Conservation (phyloP, 2,888 invertebrate genomes). For the Gandaritis pyraliata region DNA sequence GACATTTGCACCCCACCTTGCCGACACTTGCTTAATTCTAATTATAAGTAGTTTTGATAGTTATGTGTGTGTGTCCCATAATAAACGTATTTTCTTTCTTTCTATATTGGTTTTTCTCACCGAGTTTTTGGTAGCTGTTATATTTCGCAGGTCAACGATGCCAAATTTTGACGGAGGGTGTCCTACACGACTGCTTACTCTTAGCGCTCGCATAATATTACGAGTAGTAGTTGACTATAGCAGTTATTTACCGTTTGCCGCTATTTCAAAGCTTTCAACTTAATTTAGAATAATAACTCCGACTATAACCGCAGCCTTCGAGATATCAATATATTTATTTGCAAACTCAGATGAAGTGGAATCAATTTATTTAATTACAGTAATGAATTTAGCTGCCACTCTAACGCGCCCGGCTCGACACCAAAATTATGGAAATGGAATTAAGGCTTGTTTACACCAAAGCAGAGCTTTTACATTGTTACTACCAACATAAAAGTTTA, state of each 20-base stretch:
- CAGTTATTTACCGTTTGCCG: not conserved
- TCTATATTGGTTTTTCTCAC: no score
- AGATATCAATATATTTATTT: conserved; percentile 48
- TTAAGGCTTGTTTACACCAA: not conserved
- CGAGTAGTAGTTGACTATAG: not conserved
- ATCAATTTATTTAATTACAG: conserved; percentile 57
- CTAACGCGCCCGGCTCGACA: conserved; percentile 37
- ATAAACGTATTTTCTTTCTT: no score
- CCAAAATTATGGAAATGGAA: conserved; percentile 31
- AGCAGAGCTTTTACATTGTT: not conserved
- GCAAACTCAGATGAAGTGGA: conserved; percentile 53
- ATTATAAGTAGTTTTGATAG: no score
- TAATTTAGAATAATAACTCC: conserved; percentile 18
- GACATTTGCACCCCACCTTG: no score
- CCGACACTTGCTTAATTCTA: no score
- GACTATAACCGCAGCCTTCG: conserved; percentile 32
- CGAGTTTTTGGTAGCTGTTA: no score
- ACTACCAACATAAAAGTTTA: no score
- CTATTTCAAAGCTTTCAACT: not conserved
- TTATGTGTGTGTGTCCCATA: no score
- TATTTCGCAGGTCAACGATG: no score
- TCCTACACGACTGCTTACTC: no score
- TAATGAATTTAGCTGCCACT: conserved; percentile 50
- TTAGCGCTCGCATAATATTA: no score
- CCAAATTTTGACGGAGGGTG: no score